These are phyloP conservation scores for Pachliopta kotzebuea DNA, from an alignment of 2,888 invertebrate species.

Conservation along the genomic window DNA sequence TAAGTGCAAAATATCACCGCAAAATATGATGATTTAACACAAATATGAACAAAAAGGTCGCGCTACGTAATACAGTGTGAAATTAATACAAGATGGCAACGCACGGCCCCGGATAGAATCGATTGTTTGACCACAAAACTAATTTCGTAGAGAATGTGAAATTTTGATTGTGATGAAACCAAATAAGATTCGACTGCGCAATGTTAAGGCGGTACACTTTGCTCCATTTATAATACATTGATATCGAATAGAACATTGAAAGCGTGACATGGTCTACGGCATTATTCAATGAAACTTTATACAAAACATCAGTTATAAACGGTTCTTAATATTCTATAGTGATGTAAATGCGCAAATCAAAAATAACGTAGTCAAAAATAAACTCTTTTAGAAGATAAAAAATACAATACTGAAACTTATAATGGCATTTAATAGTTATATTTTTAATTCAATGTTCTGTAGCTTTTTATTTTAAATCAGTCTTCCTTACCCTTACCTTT, in stretches of 20 bases:
- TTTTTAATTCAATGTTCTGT: too few relatives aligned
- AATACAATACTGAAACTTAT: too few relatives aligned
- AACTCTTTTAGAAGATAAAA: too few relatives aligned
- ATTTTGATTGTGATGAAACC: slow-evolving; percentile 51
- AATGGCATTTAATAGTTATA: too few relatives aligned
- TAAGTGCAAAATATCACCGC: not conserved
- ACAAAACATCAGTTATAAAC: slow-evolving; percentile 1
- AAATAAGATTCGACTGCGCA: slow-evolving; percentile 39
- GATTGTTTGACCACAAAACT: slow-evolving; percentile 76
- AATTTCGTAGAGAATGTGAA: slow-evolving; percentile 63
- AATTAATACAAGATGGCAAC: slow-evolving; percentile 60
- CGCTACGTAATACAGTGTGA: slow-evolving; percentile 66
- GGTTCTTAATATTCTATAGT: too few relatives aligned
- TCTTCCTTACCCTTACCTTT: too few relatives aligned
- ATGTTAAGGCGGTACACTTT: slow-evolving; percentile 32
- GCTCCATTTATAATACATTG: slow-evolving; percentile 32
- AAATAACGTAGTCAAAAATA: not conserved
- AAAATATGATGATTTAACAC: slow-evolving; percentile 40
- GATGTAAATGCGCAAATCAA: not conserved
- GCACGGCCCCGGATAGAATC: slow-evolving; percentile 42
- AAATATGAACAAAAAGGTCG: slow-evolving; percentile 43
- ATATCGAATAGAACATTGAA: slow-evolving; percentile 20
- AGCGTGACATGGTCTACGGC: slow-evolving; percentile 4
- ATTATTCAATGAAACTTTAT: not conserved
- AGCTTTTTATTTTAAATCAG: too few relatives aligned